Evolutionary conservation across 1,140 invertebrate species (phyloP).

Genomic region (Drosophila quadrilineata): DNA sequence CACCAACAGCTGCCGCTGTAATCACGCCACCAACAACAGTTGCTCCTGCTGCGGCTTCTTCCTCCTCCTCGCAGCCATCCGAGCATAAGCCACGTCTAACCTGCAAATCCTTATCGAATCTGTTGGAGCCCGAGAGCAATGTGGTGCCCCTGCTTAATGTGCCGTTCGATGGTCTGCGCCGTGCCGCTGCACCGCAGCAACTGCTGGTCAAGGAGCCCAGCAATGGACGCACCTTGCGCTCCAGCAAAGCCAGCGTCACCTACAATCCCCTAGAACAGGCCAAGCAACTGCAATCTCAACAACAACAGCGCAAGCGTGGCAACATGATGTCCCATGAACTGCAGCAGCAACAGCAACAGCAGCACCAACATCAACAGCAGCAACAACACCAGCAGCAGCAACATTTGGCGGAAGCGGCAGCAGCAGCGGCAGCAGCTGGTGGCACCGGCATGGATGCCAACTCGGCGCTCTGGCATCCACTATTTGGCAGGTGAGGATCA

Average conservation of each 20-base stretch:
- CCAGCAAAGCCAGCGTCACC: conserved; percentile 60
- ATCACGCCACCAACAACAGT: conserved; percentile 1
- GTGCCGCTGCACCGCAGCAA: conserved; percentile 26
- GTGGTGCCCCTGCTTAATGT: conserved; percentile 63
- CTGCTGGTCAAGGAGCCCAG: conserved; percentile 38
- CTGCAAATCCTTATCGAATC: conserved; percentile 84
- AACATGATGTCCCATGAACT: conserved; percentile 46
- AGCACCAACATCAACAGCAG: conserved; percentile 34
- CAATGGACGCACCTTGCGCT: conserved; percentile 55
- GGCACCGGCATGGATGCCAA: conserved; percentile 81
- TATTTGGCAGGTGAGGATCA: conserved; percentile 85
- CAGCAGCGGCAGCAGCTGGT: conserved; percentile 29
- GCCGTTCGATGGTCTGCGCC: conserved; percentile 59
- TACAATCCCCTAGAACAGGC: conserved; percentile 60
- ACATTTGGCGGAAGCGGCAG: conserved; percentile 43
- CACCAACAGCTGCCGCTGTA: conserved; percentile 5
- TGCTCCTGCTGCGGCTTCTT: neutral
- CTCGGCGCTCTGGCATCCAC: conserved; percentile 86
- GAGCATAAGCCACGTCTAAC: conserved; percentile 83
- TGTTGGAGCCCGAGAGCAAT: conserved; percentile 82
- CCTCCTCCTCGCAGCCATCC: conserved; percentile 9
- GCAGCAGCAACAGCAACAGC: conserved; percentile 56
- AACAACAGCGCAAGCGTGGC: conserved; percentile 49
- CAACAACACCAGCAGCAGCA: conserved; percentile 45
- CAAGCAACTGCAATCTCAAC: conserved; percentile 47